A percentile compares a stretch with the other conserved stretches of the same genome.
Conservation (phyloP, 2,113 vertebrate species). For the Sander vitreus region DNA sequence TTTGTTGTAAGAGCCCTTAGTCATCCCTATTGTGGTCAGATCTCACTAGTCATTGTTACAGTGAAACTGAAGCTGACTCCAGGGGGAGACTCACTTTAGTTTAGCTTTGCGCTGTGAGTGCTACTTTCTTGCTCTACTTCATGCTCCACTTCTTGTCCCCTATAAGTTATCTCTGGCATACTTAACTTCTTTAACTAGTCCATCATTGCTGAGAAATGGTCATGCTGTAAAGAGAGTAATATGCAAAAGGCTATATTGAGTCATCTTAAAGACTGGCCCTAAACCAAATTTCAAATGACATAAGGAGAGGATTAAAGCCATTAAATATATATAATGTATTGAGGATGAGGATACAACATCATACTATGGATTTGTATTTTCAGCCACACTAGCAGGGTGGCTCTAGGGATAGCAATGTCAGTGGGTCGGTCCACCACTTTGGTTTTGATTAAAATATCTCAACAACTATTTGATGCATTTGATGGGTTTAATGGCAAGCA, state of each 20-base stretch:
- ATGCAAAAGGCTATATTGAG: not conserved
- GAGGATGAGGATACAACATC: not conserved
- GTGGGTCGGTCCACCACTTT: not conserved
- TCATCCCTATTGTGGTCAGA: slow-evolving; percentile 7
- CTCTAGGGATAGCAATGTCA: not conserved
- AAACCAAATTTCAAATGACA: not conserved
- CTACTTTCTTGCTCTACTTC: slow-evolving; percentile 76
- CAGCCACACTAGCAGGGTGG: not conserved
- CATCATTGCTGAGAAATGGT: slow-evolving; percentile 34
- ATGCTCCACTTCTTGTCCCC: slow-evolving; percentile 75
- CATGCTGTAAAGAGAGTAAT: not conserved
- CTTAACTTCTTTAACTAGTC: slow-evolving; percentile 61
- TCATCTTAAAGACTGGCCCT: not conserved
- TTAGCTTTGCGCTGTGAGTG: slow-evolving; percentile 53
- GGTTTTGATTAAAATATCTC: no score
- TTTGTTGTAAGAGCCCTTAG: not conserved
- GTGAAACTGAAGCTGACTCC: slow-evolving; percentile 51
- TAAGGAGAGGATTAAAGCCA: not conserved
- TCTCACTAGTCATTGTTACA: slow-evolving; percentile 35
- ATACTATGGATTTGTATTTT: not conserved
- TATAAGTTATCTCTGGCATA: slow-evolving; percentile 62
- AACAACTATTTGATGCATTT: no score
- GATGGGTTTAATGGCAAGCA: not conserved
- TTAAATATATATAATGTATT: no score
- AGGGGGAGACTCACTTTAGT: slow-evolving; percentile 39